Base-by-base conservation (phyloP, 1,140 invertebrate genomes). In the Eriosoma lanigerum region DNA sequence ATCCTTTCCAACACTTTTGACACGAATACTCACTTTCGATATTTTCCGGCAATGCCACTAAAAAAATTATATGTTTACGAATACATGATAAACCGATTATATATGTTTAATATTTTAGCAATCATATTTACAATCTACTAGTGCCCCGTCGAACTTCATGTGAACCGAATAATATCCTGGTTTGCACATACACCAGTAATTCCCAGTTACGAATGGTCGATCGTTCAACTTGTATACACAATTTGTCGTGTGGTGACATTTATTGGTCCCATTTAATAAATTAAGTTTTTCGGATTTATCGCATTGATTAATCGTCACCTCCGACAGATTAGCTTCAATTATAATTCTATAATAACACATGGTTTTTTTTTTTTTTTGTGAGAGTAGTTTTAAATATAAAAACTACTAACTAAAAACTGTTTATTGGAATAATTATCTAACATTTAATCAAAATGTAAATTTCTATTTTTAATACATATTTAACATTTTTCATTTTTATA, bases 171-270 rank as follows among this genome's bases (percentile, higher is more conserved):
- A 78, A 48, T 78, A 78, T 46, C 75, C 75, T 5, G 56, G 26
- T n/a, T 48, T 78, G 44, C 75, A 78, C 9, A 3, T 10, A 19
- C 75, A 78, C 75, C 38, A 46, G 12, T 78, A 78, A 62, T 78
- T 78, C 19, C 75, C 75, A 46, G 54, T 21, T 0, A 17, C 2
- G 12, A 78, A 78, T 3, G 38, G 75, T 0, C 54, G 75, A 46
- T 29, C 10, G 15, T 38, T n/a, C 9, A n/a, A 4, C 26, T 26
- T 78, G 17, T 46, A 78, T 5, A 19, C 19, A 44, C 75, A 78
- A 12, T 78, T 10, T 38, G 75, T 78, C 3, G 75, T 78, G 44
- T 15, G 32, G 3, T 78, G 75, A 12, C 75, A 78, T 17, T 46
- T 78, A 21, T 78, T 78, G 3, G 75, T 78, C 3, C 75, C 75